Base-by-base conservation (phyloP, 2,797 vertebrate species). In the Catamblyrhynchus diadema region DNA sequence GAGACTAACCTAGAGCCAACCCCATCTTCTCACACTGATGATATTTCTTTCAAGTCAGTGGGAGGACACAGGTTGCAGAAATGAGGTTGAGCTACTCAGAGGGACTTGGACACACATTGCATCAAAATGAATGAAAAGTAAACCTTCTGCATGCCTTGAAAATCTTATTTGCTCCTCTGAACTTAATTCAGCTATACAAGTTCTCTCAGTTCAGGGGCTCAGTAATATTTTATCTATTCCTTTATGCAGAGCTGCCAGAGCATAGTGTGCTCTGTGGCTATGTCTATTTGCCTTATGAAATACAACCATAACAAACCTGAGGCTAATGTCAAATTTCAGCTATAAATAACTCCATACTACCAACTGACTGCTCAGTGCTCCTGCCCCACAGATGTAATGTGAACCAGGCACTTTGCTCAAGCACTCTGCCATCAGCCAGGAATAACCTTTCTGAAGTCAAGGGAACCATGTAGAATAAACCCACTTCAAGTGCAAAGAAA, bases 41-140 rank as follows among this genome's bases (percentile, higher is more conserved):
- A 94, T 88, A 79, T 86, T 93, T 79, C 92, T 95, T 94, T 91
- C 59, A 95, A 94, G 93, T 90, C 85, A 50, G 37, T 14, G 14
- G 65, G 62, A 96, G 73, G 47, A 74, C 57, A 86, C 6, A 41
- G 47, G 71, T 37, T 91, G 75, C 73, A 88, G 77, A 93, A 94
- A 88, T 64, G 48, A 96, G 66, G 47, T 44, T 84, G 89, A 90
- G 54, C 60, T 60, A 51, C 85, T 91, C 89, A 60, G 56, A 95
- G 85, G 85, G 56, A 93, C 95, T 94, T 91, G 73, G 85, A 88
- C 75, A 91, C 82, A 79, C 56, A 39, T 54, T 93, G 56, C 73
- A 84, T 80, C 89, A 67, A 94, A 93, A 93, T 20, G 60, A 95
- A 88, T 37, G 85, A 75, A 90, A 96, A 73, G 37, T 23, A 93